Percentiles rank a stretch among this genome's conserved stretches.
Conservation (phyloP, 2,797 vertebrate species). For the Lutjanus campechanus region DNA sequence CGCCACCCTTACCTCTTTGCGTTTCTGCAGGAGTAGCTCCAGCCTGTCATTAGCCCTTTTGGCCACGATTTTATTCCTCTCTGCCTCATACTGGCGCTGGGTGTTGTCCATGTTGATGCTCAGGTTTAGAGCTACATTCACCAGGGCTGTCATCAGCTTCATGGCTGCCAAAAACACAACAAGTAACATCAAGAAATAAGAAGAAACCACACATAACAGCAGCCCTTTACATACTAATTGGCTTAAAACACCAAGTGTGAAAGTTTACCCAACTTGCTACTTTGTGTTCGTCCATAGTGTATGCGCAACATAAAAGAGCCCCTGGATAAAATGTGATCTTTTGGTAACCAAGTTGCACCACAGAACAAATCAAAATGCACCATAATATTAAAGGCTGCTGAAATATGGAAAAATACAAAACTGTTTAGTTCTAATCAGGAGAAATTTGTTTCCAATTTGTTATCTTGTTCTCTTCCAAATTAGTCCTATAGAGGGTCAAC, state of each 20-base stretch:
- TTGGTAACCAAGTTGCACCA: not conserved
- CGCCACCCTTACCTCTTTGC: slow-evolving; percentile 92
- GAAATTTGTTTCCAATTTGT: not conserved
- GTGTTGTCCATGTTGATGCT: slow-evolving; percentile 99
- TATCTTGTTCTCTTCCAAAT: too few relatives aligned
- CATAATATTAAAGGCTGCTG: not conserved
- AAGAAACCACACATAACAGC: not conserved
- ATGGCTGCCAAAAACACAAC: slow-evolving; percentile 87
- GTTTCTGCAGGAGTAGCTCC: slow-evolving; percentile 96
- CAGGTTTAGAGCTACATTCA: slow-evolving; percentile 99
- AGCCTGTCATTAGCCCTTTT: slow-evolving; percentile 97
- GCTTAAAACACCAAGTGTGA: not conserved
- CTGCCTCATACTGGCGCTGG: slow-evolving; percentile 97
- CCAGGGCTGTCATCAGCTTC: slow-evolving; percentile 99
- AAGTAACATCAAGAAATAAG: slow-evolving; percentile 2
- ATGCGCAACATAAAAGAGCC: not conserved
- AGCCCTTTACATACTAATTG: not conserved
- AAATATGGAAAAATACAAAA: not conserved
- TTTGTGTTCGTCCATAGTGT: not conserved
- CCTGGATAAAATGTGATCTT: not conserved
- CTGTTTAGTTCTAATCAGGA: too few relatives aligned
- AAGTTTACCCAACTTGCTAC: not conserved
- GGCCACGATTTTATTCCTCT: slow-evolving; percentile 97
- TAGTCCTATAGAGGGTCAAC: not conserved
- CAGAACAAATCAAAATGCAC: slow-evolving; percentile 3